Evolutionary conservation across 2,888 invertebrate genomes (phyloP), one percentile per base, ranked within the genome.

Genomic region (Marasmarcha lunaedactyla): DNA sequence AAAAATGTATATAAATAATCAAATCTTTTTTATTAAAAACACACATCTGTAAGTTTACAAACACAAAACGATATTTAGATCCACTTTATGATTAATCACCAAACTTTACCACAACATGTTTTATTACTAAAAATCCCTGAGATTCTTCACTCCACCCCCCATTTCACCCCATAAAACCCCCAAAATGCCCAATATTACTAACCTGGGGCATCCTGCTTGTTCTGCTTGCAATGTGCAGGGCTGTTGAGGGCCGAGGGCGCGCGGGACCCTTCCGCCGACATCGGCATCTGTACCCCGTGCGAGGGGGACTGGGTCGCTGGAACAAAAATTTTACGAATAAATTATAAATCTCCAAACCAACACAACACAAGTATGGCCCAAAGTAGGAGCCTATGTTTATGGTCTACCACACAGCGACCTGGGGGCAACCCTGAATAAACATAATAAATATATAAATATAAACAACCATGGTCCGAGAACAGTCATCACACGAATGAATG

Each of bases 161-260:
- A n/a, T n/a, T n/a, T n/a, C n/a, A n/a, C n/a, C n/a, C n/a, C n/a
- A n/a, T n/a, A n/a, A n/a, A n/a, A n/a, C n/a, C n/a, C n/a, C n/a
- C n/a, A n/a, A n/a, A n/a, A n/a, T n/a, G n/a, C n/a, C n/a, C n/a
- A 30, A n/a, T 3, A n/a, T 10, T 4, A 66, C 77, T 45, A 49
- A 84, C 84, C 84, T 59, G 84, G 84, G 38, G 83, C 77, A 55
- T 84, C 84, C 49, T 69, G 68, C 36, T 74, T 73, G 33, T 70
- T 68, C 12, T 65, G 48, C 35, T 56, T 55, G 46, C 50, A 48
- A 35, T 55, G 76, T 45, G 84, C 83, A 20, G 84, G 84, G 41
- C 78, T 78, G 57, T 74, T 79, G 27, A 84, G 72, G 1, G 77
- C 81, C 5, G 79, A 79, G 46, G 72, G 66, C 4, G 84, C 81